A percentile compares a stretch with the other conserved stretches of the same genome.
Conservation (phyloP, 2,797 vertebrate genomes). For the Channallabes apus region DNA sequence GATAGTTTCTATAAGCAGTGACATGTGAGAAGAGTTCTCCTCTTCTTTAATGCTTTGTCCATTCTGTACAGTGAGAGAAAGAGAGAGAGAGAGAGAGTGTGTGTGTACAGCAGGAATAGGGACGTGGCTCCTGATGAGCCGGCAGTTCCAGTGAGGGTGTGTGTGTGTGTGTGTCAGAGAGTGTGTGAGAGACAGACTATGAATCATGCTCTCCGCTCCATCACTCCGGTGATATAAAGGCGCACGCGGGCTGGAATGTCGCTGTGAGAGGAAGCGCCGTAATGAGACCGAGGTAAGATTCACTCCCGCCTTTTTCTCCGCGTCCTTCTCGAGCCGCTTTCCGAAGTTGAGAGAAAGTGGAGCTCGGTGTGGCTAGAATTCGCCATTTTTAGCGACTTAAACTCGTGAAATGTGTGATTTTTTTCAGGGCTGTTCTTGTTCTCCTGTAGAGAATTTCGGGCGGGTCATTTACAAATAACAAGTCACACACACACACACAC, state of each 20-base stretch:
- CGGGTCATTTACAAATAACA: neutral
- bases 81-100: too few relatives aligned
- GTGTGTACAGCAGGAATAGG: neutral
- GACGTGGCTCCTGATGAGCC: neutral
- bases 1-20: too few relatives aligned
- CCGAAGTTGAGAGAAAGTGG: neutral
- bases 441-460: neutral
- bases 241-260: neutral
- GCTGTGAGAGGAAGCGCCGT: neutral
- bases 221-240: neutral
- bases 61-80: too few relatives aligned
- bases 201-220: slow-evolving; percentile 1
- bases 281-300: neutral
- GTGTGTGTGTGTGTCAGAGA: neutral
- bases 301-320: neutral
- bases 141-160: slow-evolving; percentile 21
- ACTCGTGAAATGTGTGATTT: neutral
- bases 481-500: too few relatives aligned
- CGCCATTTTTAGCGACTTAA: neutral
- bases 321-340: neutral
- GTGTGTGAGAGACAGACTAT: neutral
- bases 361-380: neutral
- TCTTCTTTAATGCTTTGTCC: too few relatives aligned
- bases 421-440: neutral
- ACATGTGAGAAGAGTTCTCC: too few relatives aligned